phyloP scores from a whole-genome alignment of 1,140 invertebrate genomes.

The Orius insidiosus region DNA sequence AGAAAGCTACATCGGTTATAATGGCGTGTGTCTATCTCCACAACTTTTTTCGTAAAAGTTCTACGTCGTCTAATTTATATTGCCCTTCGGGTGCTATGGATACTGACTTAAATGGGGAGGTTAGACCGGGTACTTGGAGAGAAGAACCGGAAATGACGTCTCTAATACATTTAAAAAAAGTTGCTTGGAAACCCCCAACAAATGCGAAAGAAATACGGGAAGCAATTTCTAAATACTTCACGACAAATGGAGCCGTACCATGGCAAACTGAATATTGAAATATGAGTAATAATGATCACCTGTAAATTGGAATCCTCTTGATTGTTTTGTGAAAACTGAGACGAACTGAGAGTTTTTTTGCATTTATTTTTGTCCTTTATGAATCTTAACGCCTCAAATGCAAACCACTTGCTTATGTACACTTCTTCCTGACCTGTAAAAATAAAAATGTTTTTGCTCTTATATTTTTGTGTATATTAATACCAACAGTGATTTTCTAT shows the following conservation, averaged over 20 bases:
- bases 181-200: neutral
- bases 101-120: neutral
- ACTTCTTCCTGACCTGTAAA: neutral
- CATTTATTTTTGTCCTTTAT: conserved; percentile 1
- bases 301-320: neutral
- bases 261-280: neutral
- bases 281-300: neutral
- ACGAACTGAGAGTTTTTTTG: neutral
- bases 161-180: too few species aligned
- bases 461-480: too few species aligned
- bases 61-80: neutral
- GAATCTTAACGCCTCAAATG: neutral
- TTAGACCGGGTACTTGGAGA: conserved; percentile 3
- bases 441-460: neutral
- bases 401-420: conserved; percentile 2
- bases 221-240: neutral
- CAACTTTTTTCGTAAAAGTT: conserved; percentile 16
- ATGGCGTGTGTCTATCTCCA: conserved; percentile 20
- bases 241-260: conserved; percentile 1
- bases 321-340: neutral
- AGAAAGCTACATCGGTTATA: conserved; percentile 21
- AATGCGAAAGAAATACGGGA: conserved; percentile 5
- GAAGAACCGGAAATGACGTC: too few species aligned
- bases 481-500: too few species aligned
- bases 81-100: too few species aligned